These are phyloP conservation scores for Rotaria sp. DNA, from an alignment of 2,888 invertebrate genomes.

Conservation along the genomic window DNA sequence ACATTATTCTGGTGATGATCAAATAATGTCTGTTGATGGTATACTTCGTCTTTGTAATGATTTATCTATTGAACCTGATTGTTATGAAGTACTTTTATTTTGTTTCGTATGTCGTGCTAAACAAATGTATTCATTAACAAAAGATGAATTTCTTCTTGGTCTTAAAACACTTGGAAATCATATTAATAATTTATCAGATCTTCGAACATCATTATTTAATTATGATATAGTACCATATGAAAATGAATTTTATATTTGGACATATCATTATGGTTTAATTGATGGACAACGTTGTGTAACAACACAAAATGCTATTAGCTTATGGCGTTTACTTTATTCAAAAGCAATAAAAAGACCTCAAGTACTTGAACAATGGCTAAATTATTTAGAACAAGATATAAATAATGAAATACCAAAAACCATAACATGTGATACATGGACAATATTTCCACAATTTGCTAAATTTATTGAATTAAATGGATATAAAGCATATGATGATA, in stretches of 20 bases:
- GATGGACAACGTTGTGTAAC: slow-evolving; percentile 81
- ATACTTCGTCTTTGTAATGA: neutral
- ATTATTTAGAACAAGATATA: slow-evolving; percentile 68
- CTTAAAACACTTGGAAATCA: neutral
- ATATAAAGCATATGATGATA: slow-evolving; percentile 85
- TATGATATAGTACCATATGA: neutral
- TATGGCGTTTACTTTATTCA: slow-evolving; percentile 86
- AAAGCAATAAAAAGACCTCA: slow-evolving; percentile 62
- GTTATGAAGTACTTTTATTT: neutral
- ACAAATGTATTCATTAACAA: slow-evolving; percentile 1
- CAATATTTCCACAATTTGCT: slow-evolving; percentile 67
- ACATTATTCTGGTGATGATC: neutral
- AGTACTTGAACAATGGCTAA: slow-evolving; percentile 75
- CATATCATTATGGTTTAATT: slow-evolving; percentile 86
- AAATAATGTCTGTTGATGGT: neutral
- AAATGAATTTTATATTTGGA: slow-evolving; percentile 75
- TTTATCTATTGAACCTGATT: neutral
- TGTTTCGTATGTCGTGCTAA: neutral
- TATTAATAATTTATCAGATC: neutral
- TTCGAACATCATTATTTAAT: neutral
- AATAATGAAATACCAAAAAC: slow-evolving; percentile 66
- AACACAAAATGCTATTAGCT: slow-evolving; percentile 77
- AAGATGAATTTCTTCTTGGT: neutral
- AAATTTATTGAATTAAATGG: slow-evolving; percentile 65
- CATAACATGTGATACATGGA: slow-evolving; percentile 71